These are phyloP conservation scores for Argyresthia albistria DNA, from an alignment of 2,888 invertebrate genomes.

Conservation along the genomic window DNA sequence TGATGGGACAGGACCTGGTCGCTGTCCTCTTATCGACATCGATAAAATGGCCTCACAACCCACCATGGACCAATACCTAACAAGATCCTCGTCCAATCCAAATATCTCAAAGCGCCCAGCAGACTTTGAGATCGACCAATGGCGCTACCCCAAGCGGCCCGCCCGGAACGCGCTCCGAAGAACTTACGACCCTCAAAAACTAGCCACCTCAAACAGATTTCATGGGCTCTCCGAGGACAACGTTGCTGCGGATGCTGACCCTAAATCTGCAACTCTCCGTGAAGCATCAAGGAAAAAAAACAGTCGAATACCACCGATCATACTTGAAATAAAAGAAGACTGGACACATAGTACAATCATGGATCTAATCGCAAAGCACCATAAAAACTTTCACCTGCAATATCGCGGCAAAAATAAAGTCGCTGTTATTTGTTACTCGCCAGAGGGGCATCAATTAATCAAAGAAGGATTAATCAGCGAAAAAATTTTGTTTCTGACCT, in stretches of 20 bases:
- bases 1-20: too few species aligned
- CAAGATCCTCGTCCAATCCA: too few species aligned
- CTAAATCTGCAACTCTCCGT: background rate
- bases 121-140: too few species aligned
- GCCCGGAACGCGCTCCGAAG: too few species aligned
- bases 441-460: background rate
- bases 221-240: too few species aligned
- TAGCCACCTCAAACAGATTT: too few species aligned
- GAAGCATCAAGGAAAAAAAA: background rate
- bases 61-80: too few species aligned
- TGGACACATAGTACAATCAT: background rate
- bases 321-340: background rate
- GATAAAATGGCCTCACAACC: too few species aligned
- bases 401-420: background rate
- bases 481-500: background rate
- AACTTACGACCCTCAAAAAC: too few species aligned
- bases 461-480: background rate
- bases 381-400: background rate
- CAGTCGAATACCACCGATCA: background rate
- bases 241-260: background rate
- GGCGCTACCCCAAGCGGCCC: too few species aligned
- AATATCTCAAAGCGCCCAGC: too few species aligned
- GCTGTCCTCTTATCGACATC: too few species aligned
- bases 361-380: background rate
- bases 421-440: background rate